Base-by-base conservation (phyloP, 2,113 vertebrate genomes). In the Odontesthes bonariensis region DNA sequence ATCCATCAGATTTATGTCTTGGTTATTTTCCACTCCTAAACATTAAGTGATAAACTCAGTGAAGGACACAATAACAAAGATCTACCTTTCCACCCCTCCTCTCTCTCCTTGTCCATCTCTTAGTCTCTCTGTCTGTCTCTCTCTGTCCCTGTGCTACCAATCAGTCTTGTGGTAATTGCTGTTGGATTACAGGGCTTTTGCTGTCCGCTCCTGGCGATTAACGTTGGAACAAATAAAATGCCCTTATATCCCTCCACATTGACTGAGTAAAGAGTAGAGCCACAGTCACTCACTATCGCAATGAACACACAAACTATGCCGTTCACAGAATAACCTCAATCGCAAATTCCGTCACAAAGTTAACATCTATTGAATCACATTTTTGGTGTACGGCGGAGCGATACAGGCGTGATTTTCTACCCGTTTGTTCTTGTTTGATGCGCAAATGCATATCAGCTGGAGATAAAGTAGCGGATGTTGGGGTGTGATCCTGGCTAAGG, bases 51-150 rank as follows among this genome's bases (percentile, higher is more conserved):
- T 86, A 79, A 83, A 85, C 77, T 79, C 75, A 59, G 73, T 81
- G 87, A 92, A 92, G 90, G 89, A 91, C 87, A 89, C 75, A 85
- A 84, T 86, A 89, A 84, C 76, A 87, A 81, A 82, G 68, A 82
- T 81, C 67, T 84, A 71, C 71, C 79, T 79, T 72, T 83, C 67
- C 76, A 83, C 86, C 81, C 72, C 80, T 79, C 84, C 69, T 65
- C 74, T 69, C 75, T 79, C 77, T 71, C 55, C 46, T 35, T 33
- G 64, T 72, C 74, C 74, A 3, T 38, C 20, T 12, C 62, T 59
- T 44, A 55, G 56, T 84, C 69, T 81, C 77, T 85, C 66, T 0
- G 23, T 13, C 79, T 60, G 12, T 77, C 51, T 75, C 67, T 61
- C 60, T 69, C 65, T 13, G 23, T 73, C 80, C 33, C 73, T 22